Conservation (phyloP, 2,113 vertebrate species). For the Phyllostomus discolor region DNA sequence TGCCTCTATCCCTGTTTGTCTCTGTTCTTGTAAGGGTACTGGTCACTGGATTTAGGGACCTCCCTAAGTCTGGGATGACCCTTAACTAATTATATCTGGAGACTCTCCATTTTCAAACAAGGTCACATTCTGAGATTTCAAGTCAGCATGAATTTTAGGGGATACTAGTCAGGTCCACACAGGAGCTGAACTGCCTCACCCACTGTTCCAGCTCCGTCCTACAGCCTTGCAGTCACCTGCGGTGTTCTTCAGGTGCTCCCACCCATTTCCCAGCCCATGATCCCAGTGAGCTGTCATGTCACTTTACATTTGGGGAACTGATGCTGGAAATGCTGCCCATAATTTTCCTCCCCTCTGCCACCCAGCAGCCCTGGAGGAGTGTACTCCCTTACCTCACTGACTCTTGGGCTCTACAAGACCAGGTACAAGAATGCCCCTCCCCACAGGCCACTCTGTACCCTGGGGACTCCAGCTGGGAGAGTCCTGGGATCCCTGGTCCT, state of each 20-base stretch:
- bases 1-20: background rate
- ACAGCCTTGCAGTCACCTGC: background rate
- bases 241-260: background rate
- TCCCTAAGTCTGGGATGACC: background rate
- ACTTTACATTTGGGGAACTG: background rate
- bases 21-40: background rate
- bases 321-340: background rate
- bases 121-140: background rate
- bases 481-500: background rate
- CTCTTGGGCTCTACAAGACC: background rate
- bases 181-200: background rate
- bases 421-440: background rate
- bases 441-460: background rate
- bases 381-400: background rate
- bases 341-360: background rate
- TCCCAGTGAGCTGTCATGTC: background rate
- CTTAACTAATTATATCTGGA: background rate
- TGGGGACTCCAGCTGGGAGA: background rate
- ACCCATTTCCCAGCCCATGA: accelerated
- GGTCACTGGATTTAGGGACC: background rate
- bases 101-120: background rate
- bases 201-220: background rate
- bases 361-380: background rate
- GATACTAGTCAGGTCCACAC: background rate
- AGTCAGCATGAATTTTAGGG: background rate